A percentile compares a stretch with the other conserved stretches of the same genome.
Evolutionary conservation across 1,140 invertebrate genomes (phyloP).

Genomic region (Parasteatoda tepidariorum): DNA sequence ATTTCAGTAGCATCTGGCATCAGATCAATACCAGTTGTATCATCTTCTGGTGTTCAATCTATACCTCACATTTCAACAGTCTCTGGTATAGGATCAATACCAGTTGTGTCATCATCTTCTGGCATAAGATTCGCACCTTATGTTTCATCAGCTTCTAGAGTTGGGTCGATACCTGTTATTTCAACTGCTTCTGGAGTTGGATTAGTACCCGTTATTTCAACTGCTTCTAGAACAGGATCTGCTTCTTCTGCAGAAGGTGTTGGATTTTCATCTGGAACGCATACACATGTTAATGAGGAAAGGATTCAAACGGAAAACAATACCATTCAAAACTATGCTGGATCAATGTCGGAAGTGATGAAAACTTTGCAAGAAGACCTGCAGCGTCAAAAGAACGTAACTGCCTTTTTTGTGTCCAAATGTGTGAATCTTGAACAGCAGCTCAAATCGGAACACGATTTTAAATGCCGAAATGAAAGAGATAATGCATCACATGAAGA

Average conservation of each 20-base stretch:
- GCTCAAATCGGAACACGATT: neutral
- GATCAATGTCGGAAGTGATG: no score
- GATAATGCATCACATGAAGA: neutral
- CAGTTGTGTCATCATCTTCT: no score
- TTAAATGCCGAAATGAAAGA: neutral
- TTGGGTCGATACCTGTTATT: no score
- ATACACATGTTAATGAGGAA: neutral
- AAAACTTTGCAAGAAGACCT: neutral
- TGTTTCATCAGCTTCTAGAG: no score
- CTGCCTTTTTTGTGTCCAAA: slow-evolving; percentile 6
- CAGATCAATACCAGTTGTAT: neutral
- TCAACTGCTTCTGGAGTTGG: no score
- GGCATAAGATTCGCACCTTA: no score
- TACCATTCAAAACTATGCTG: no score
- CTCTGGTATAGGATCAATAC: neutral
- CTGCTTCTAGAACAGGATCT: no score
- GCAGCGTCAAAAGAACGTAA: neutral
- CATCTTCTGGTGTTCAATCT: no score
- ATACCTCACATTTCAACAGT: no score
- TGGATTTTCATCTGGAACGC: neutral
- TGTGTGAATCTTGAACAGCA: slow-evolving; percentile 17
- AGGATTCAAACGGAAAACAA: neutral
- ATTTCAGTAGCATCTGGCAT: neutral
- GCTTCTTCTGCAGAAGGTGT: neutral
- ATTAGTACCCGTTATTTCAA: no score